phyloP scores from a whole-genome alignment of 2,888 invertebrate species.

The Trichopoda pennipes region DNA sequence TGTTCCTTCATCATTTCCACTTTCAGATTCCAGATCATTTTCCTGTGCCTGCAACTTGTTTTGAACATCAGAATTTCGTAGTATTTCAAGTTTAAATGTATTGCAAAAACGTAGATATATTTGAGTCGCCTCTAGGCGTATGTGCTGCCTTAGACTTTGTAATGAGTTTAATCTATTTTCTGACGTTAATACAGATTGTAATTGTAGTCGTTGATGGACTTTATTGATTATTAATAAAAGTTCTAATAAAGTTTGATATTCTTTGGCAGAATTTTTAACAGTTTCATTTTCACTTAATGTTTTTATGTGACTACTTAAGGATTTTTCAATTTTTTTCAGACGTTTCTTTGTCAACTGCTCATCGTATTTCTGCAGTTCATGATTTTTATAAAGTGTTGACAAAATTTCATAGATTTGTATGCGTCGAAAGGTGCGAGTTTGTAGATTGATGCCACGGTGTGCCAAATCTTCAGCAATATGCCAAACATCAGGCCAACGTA shows the following conservation, averaged over 20 bases:
- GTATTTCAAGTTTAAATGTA: conserved; percentile 69
- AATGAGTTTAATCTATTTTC: conserved; percentile 62
- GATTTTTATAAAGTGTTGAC: conserved; percentile 84
- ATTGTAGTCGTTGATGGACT: conserved; percentile 69
- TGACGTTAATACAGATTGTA: conserved; percentile 51
- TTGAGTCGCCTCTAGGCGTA: conserved; percentile 71
- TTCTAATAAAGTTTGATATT: conserved; percentile 73
- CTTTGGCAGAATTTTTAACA: conserved; percentile 71
- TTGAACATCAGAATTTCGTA: conserved; percentile 67
- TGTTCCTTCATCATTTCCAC: conserved; percentile 29
- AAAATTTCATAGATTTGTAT: conserved; percentile 86
- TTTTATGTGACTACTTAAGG: conserved; percentile 69
- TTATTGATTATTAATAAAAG: conserved; percentile 71
- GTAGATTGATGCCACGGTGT: conserved; percentile 83
- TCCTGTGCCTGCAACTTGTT: conserved; percentile 33
- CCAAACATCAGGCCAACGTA: conserved; percentile 86
- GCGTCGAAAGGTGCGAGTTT: conserved; percentile 85
- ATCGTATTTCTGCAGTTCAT: conserved; percentile 72
- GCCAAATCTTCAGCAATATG: conserved; percentile 83
- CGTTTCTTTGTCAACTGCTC: conserved; percentile 68
- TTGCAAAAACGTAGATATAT: conserved; percentile 73
- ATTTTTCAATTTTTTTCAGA: conserved; percentile 72
- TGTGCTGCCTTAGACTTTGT: conserved; percentile 71
- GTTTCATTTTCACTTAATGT: conserved; percentile 51
- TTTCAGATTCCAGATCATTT: conserved; percentile 18